A percentile compares a stretch with the other conserved stretches of the same genome.
These are phyloP conservation scores for Urosaurus nigricauda DNA, from an alignment of 2,797 vertebrate species.

Conservation along the genomic window DNA sequence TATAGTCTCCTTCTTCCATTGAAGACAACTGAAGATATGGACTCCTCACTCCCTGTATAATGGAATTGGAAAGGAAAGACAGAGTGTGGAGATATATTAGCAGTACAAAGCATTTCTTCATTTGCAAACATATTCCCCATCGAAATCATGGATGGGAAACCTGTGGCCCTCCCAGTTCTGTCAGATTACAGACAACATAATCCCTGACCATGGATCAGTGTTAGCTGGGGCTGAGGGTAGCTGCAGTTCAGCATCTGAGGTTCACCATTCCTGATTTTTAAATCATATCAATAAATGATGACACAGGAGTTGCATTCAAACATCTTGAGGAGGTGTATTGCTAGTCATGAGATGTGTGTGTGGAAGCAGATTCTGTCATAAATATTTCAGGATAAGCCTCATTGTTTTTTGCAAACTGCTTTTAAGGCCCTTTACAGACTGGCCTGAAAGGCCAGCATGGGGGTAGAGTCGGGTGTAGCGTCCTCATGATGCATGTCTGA, in stretches of 20 bases:
- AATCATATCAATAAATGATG: slow-evolving; percentile 1
- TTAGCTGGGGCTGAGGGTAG: not conserved
- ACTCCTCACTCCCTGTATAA: slow-evolving; percentile 77
- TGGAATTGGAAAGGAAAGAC: rapidly evolving
- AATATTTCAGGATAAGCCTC: not conserved
- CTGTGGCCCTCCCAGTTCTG: not conserved
- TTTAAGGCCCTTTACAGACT: too few relatives aligned
- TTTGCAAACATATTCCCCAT: not conserved
- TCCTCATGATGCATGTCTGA: too few relatives aligned
- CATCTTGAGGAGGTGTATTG: not conserved
- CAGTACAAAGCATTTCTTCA: not conserved
- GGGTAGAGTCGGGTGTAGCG: too few relatives aligned
- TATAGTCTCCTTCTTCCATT: slow-evolving; percentile 83
- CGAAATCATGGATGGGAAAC: not conserved
- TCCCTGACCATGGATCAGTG: not conserved
- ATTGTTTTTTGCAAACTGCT: not conserved
- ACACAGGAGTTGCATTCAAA: not conserved
- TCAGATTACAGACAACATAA: not conserved
- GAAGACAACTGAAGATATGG: slow-evolving; percentile 81
- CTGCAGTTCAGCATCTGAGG: not conserved
- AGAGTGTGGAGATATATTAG: not conserved
- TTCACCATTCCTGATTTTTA: not conserved
- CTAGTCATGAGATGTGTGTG: not conserved
- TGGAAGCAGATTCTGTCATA: not conserved
- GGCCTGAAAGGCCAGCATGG: too few relatives aligned